Conservation (phyloP, 2,888 invertebrate genomes). For the Abrostola tripartita region DNA sequence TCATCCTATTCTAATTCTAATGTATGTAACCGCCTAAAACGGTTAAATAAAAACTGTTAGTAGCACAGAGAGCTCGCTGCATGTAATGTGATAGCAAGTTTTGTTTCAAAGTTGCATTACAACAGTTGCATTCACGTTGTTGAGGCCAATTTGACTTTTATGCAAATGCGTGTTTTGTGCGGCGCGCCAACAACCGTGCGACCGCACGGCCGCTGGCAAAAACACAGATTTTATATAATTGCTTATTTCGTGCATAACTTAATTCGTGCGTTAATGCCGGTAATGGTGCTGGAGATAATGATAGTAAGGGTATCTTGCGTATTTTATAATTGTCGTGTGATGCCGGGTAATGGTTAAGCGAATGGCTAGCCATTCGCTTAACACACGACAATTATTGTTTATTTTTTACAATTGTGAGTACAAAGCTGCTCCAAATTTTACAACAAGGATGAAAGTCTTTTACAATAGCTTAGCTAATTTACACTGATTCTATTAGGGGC, state of each 20-base stretch:
- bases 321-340: too few species aligned
- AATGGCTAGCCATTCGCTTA: too few species aligned
- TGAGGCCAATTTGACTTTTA: conserved; percentile 75
- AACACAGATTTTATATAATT: conserved; percentile 37
- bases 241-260: conserved; percentile 16
- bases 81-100: conserved; percentile 58
- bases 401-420: too few species aligned
- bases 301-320: too few species aligned
- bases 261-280: conserved; percentile 12
- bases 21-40: neutral
- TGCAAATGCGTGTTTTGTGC: conserved; percentile 73
- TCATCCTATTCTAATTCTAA: neutral
- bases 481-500: too few species aligned
- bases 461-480: too few species aligned
- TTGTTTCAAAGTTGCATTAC: conserved; percentile 72
- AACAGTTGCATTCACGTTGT: conserved; percentile 64
- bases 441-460: too few species aligned
- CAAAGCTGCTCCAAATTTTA: too few species aligned
- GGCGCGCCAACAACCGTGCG: conserved; percentile 28
- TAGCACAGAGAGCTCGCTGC: conserved; percentile 34
- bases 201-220: conserved; percentile 42
- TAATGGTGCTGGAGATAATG: conserved; percentile 10
- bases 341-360: too few species aligned
- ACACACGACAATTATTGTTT: too few species aligned
- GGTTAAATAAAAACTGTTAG: conserved; percentile 2